phyloP scores from a whole-genome alignment of 2,113 vertebrate species.

The Odontesthes bonariensis region DNA sequence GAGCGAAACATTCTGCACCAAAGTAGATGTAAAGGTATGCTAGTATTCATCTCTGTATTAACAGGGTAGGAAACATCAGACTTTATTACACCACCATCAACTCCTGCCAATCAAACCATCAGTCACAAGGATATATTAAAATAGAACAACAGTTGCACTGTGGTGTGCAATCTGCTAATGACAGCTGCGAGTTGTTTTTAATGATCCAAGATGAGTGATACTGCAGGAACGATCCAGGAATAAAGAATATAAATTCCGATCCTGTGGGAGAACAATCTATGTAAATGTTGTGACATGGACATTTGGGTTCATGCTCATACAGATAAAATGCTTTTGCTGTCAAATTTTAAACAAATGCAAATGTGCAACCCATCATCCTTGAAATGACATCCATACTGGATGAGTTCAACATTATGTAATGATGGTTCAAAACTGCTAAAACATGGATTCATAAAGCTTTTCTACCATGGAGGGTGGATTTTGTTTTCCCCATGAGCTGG shows the following conservation, averaged over 20 bases:
- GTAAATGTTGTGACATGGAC: constrained; percentile 21
- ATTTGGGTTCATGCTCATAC: neutral
- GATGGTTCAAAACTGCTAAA: neutral
- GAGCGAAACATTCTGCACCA: too few species aligned
- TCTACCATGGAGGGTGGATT: neutral
- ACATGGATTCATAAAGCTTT: neutral
- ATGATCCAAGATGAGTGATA: constrained; percentile 24
- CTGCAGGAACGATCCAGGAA: constrained; percentile 2
- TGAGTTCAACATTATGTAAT: too few species aligned
- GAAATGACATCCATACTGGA: too few species aligned
- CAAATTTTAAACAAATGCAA: too few species aligned
- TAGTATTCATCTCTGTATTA: neutral
- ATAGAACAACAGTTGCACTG: constrained; percentile 64
- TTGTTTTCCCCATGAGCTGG: neutral
- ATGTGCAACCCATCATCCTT: too few species aligned
- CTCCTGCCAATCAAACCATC: constrained; percentile 1
- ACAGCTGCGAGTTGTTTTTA: constrained; percentile 50
- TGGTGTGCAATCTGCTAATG: constrained; percentile 47
- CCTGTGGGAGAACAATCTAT: constrained; percentile 4
- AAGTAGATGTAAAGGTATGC: too few species aligned
- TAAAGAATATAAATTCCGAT: constrained; percentile 10
- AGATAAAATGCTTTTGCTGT: neutral
- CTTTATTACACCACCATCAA: neutral
- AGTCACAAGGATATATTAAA: constrained; percentile 33
- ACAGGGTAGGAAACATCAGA: constrained; percentile 1